Percentiles rank a stretch among this genome's conserved stretches.
Conservation (phyloP, 2,113 vertebrate genomes). For the Hyperopisus bebe region DNA sequence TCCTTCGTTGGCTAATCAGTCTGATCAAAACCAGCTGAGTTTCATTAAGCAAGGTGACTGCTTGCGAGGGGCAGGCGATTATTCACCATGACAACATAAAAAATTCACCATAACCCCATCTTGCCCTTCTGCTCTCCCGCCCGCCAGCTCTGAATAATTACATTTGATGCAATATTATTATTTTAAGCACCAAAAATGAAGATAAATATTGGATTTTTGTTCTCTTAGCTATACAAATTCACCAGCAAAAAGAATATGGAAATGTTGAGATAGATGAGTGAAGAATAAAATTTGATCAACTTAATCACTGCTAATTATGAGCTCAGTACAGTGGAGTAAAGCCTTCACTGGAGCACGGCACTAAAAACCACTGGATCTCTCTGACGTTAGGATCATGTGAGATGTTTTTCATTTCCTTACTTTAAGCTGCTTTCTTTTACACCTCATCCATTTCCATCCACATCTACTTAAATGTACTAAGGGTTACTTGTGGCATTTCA, state of each 20-base stretch:
- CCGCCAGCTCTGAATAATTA: background rate
- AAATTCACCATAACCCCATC: background rate
- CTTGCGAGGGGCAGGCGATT: background rate
- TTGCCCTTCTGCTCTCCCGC: background rate
- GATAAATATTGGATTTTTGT: background rate
- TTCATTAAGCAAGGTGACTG: conserved; percentile 5
- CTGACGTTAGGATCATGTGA: background rate
- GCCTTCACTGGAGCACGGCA: background rate
- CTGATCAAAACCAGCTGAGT: conserved; percentile 5
- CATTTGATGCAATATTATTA: conserved; percentile 7
- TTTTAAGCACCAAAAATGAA: background rate
- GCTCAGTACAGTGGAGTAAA: background rate
- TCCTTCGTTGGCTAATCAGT: background rate
- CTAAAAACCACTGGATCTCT: background rate
- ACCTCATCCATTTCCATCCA: background rate
- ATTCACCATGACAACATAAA: conserved; percentile 8
- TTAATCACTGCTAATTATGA: background rate
- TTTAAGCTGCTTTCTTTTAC: background rate
- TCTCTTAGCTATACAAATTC: background rate
- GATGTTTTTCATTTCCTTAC: background rate
- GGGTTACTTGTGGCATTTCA: background rate
- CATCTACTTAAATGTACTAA: background rate
- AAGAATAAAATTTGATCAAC: background rate
- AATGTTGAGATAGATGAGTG: background rate
- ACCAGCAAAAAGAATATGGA: background rate